phyloP scores from a whole-genome alignment of 92 coral and sea anemone species.

The Palythoa caribaeorum region DNA sequence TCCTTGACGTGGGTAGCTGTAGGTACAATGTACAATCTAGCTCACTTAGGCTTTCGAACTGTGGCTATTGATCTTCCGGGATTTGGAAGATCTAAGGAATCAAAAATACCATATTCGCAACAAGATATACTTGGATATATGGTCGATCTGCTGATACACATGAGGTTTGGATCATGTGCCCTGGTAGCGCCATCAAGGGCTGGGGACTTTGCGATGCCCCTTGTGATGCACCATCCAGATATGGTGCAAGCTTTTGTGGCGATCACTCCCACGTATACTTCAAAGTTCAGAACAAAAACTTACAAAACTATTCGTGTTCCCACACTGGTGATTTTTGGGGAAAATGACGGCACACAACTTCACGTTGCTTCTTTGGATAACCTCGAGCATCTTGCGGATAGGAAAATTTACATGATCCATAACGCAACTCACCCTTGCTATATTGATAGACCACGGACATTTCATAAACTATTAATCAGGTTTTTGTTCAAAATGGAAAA shows the following conservation, averaged over 20 bases:
- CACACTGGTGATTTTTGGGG: slow-evolving; percentile 79
- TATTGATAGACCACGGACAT: slow-evolving; percentile 79
- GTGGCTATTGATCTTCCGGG: slow-evolving; percentile 94
- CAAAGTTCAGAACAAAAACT: slow-evolving; percentile 62
- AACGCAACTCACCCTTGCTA: slow-evolving; percentile 86
- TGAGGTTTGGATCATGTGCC: slow-evolving; percentile 64
- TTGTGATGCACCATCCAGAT: slow-evolving; percentile 76
- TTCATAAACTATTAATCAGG: slow-evolving; percentile 73
- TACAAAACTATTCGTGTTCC: slow-evolving; percentile 76
- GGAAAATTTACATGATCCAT: slow-evolving; percentile 74
- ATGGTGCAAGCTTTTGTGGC: slow-evolving; percentile 83
- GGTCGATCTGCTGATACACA: slow-evolving; percentile 51
- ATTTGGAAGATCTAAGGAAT: slow-evolving; percentile 70
- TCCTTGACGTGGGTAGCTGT: slow-evolving; percentile 84
- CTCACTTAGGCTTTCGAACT: slow-evolving; percentile 72
- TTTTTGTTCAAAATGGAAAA: slow-evolving; percentile 60
- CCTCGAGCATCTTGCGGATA: slow-evolving; percentile 68
- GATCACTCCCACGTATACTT: slow-evolving; percentile 81
- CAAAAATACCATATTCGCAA: slow-evolving; percentile 69
- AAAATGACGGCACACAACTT: slow-evolving; percentile 72
- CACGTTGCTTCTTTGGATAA: slow-evolving; percentile 82
- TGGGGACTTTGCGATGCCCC: slow-evolving; percentile 87
- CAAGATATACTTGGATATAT: slow-evolving; percentile 72
- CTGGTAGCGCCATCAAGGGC: slow-evolving; percentile 82
- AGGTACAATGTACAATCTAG: slow-evolving; percentile 79